Percentiles rank a stretch among this genome's conserved stretches.
Conservation (phyloP, 2,113 vertebrate genomes). For the Suricata suricatta region DNA sequence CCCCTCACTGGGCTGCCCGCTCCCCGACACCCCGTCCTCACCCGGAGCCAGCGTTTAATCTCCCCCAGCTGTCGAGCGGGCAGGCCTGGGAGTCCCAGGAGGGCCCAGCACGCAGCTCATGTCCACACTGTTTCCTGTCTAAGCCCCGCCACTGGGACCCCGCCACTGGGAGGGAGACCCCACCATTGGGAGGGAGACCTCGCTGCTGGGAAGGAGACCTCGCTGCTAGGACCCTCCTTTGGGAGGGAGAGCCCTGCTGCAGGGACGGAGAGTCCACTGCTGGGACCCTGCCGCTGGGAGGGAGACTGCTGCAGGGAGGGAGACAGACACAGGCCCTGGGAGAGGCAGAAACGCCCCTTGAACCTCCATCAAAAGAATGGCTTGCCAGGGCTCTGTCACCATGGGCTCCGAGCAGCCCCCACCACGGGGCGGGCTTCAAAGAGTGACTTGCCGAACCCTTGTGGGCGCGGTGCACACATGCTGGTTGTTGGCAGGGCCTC, state of each 20-base stretch:
- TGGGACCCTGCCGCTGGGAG: too few species aligned
- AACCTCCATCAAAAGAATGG: not conserved
- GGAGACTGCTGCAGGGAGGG: too few species aligned
- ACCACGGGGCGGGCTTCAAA: rapidly evolving
- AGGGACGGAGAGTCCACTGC: too few species aligned
- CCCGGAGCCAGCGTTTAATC: not conserved
- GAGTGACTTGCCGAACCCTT: rapidly evolving
- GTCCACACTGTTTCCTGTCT: rapidly evolving
- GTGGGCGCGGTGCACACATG: rapidly evolving
- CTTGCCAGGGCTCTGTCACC: rapidly evolving
- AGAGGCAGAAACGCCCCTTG: too few species aligned
- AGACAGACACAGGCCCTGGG: not conserved
- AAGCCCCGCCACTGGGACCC: too few species aligned
- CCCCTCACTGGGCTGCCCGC: not conserved
- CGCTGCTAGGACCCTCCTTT: too few species aligned
- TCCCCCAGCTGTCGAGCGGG: not conserved
- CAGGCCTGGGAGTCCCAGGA: not conserved
- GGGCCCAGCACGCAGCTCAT: not conserved
- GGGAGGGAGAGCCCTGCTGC: too few species aligned
- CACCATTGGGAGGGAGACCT: too few species aligned
- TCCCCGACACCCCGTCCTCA: rapidly evolving
- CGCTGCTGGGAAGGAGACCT: too few species aligned
- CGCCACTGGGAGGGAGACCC: too few species aligned
- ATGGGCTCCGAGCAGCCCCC: rapidly evolving
- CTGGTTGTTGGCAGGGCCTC: rapidly evolving